Evolutionary conservation across 2,113 vertebrate species (phyloP), one percentile per base, ranked within the genome.

Genomic region (Puma concolor): DNA sequence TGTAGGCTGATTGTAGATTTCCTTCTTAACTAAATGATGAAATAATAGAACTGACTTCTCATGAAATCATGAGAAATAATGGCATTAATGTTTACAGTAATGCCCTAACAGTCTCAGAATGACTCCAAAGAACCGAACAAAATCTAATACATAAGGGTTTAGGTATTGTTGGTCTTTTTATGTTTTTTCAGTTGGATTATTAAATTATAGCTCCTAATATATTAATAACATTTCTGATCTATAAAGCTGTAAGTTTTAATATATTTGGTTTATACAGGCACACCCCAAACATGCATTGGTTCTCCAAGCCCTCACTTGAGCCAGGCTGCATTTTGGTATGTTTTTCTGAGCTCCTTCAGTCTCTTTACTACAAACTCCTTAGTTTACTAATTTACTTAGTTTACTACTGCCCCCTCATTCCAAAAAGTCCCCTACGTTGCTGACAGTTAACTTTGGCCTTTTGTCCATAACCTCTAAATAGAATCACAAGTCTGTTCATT

Each of bases 1-100:
- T 97, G 54, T 92, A 95, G 97, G 94, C 87, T 97, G 86, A 98
- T 98, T 98, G 88, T 95, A 92, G 94, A 98, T 98, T 97, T 74
- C 25, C 76, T 54, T 98, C 76, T 93, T 98, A 95, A 97, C 97
- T 98, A 98, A 98, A 96, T 98, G 97, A 97, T 97, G 80, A 98
- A 98, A 44, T 44, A 0, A 82, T 98, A 67, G 92, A 98, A 93
- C 96, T 95, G 97, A 98, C 97, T 98, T 88, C 69, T 86, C 89
- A 97, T 69, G 79, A 97, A 97, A 85, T 86, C 83, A 79, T 97
- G 63, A 98, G 89, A 97, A 98, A 94, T 89, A 94, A 97, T 79
- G 44, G 1, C 27, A 52, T 60, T 94, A 52, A 23, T 14, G 38
- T 97, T 90, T 82, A 36, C 4, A 81, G 13, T 72, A 91, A 16